phyloP scores from a whole-genome alignment of 2,797 vertebrate species.

The Heterohyrax brucei region DNA sequence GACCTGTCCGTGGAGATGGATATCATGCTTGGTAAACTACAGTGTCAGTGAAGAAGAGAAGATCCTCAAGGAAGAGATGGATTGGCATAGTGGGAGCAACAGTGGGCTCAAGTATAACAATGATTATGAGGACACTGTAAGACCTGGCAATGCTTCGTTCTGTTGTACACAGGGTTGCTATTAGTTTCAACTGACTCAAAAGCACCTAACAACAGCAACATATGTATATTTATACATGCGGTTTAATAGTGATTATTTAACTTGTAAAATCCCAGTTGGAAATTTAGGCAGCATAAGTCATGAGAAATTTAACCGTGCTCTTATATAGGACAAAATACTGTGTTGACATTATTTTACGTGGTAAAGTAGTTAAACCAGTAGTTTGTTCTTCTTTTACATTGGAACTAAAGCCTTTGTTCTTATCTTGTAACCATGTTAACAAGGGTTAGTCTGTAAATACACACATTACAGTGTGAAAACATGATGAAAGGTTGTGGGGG shows the following conservation, averaged over 20 bases:
- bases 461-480: neutral
- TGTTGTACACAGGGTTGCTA: too few species aligned
- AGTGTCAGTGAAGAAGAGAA: too few species aligned
- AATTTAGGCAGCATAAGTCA: conserved; percentile 7
- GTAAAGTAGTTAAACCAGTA: neutral
- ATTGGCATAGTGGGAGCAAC: too few species aligned
- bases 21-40: too few species aligned
- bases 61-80: too few species aligned
- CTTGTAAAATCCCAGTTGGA: neutral
- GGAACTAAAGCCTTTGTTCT: conserved; percentile 33
- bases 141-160: too few species aligned
- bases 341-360: conserved; percentile 3
- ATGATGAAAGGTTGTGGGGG: neutral
- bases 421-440: neutral
- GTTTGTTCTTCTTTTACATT: conserved; percentile 49
- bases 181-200: too few species aligned
- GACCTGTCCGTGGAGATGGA: too few species aligned
- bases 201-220: too few species aligned
- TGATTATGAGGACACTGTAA: too few species aligned
- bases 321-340: conserved; percentile 7
- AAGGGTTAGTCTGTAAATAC: neutral
- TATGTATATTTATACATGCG: neutral
- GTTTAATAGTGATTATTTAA: neutral
- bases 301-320: conserved; percentile 17
- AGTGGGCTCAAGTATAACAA: too few species aligned